Evolutionary conservation across 2,113 vertebrate genomes (phyloP).

Genomic region (Melospiza melodia): DNA sequence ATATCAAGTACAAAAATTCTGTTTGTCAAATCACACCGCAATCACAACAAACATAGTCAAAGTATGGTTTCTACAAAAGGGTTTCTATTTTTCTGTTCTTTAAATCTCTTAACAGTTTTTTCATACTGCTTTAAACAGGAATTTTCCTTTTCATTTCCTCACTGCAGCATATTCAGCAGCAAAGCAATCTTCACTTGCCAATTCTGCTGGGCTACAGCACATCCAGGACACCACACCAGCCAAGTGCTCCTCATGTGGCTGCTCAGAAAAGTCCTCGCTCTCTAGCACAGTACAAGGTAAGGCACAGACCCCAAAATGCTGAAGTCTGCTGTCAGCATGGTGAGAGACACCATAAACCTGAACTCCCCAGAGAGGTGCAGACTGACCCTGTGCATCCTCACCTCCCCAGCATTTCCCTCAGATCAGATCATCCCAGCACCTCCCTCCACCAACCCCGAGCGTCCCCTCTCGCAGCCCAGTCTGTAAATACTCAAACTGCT

Average conservation of each 20-base stretch:
- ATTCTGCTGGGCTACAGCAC: not conserved
- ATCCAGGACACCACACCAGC: not conserved
- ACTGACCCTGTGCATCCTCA: not conserved
- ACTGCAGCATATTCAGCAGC: not conserved
- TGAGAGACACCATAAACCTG: not conserved
- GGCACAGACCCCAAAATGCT: not conserved
- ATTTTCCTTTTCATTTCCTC: conserved; percentile 28
- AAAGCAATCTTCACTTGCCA: not conserved
- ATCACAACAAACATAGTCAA: not conserved
- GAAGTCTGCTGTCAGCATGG: not conserved
- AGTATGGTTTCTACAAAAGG: not conserved
- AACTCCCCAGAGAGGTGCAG: not conserved
- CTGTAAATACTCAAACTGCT: not conserved
- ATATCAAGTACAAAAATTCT: not conserved
- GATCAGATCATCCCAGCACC: not conserved
- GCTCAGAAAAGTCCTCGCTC: not conserved
- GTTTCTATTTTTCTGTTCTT: not conserved
- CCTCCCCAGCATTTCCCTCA: not conserved
- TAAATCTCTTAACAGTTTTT: not conserved
- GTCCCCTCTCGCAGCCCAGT: not conserved
- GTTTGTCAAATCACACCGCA: not conserved
- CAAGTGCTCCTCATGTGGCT: not conserved
- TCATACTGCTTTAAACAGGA: not conserved
- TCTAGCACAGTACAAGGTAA: not conserved
- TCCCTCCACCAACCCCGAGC: not conserved